Base-by-base conservation (phyloP, 2,888 invertebrate genomes). In the Microplitis manilae region DNA sequence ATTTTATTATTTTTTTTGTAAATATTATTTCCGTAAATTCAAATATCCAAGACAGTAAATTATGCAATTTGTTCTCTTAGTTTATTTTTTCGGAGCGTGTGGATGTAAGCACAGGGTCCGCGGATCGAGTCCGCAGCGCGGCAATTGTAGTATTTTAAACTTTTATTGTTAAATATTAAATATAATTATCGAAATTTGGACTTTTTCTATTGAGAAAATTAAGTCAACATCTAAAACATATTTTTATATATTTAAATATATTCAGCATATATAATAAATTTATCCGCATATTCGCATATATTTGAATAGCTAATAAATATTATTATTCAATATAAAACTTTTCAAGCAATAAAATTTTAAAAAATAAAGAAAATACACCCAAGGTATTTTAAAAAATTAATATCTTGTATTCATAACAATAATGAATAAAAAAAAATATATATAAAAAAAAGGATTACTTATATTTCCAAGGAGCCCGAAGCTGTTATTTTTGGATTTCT, bases 271-370 rank as follows among this genome's bases (percentile, higher is more conserved):
- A 13, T 50, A 13, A 50, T 50, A 50, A 50, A 50, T 50, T 50
- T 50, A 50, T 50, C 50, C 9, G 13, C 9, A 50, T 50, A 50
- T 8, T 50, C 50, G 50, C 50, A 50, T 50, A 50, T 50, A 50
- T 50, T 50, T 50, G 13, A 50, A 50, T 50, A 50, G 50, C 50
- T 50, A 50, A 50, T 50, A 50, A 50, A 50, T 50, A 50, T 50
- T 50, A 50, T 50, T 50, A 50, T 50, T 50, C 50, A 50, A 50
- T 50, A 50, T 50, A 50, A 50, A 50, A 50, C 50, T 50, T 50
- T 50, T 50, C 30, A 30, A 30, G 30, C 30, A 30, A 30, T 50
- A 50, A 13, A 50, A 50, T 13, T 50, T 0, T 2, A 50, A 50
- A 50, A 13, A 50, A 7, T 50, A 13, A 13, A 30, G 30, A 50